Percentiles rank a stretch among this genome's conserved stretches.
These are phyloP conservation scores for Trileptium ribeirensis DNA, from an alignment of 2,888 invertebrate species.

Conservation along the genomic window DNA sequence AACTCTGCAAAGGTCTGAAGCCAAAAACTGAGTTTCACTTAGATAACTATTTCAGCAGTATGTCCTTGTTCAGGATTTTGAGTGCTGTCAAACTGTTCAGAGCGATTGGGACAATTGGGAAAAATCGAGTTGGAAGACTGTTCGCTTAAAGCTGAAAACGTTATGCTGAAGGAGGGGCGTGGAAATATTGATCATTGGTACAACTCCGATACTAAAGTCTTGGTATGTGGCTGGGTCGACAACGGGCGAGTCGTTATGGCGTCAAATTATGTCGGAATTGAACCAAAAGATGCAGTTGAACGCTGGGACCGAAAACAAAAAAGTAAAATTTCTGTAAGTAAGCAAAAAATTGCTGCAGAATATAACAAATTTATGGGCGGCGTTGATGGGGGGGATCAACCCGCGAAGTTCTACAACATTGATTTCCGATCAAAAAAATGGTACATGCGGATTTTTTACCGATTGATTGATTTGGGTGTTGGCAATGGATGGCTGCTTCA, in stretches of 20 bases:
- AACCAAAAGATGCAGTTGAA: constrained; percentile 39
- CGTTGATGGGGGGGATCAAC: constrained; percentile 45
- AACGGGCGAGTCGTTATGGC: constrained; percentile 43
- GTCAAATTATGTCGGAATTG: constrained; percentile 37
- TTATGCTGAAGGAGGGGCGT: neutral
- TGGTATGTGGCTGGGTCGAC: constrained; percentile 41
- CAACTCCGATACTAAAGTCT: constrained; percentile 22
- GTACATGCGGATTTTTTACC: constrained; percentile 41
- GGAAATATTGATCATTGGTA: neutral
- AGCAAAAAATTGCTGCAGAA: constrained; percentile 1
- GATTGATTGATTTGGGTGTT: constrained; percentile 35
- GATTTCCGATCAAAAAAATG: constrained; percentile 39
- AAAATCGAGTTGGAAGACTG: too few species aligned
- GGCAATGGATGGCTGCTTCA: constrained; percentile 37
- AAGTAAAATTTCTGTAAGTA: constrained; percentile 9
- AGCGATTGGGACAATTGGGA: too few species aligned
- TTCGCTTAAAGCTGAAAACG: neutral
- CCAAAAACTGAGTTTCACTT: too few species aligned
- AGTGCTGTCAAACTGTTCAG: too few species aligned
- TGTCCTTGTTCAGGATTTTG: too few species aligned
- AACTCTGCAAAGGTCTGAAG: neutral
- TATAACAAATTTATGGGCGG: constrained; percentile 45
- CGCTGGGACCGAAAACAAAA: constrained; percentile 34
- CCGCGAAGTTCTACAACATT: constrained; percentile 43
- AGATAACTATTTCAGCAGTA: constrained; percentile 1